Conservation (phyloP, 2,888 invertebrate genomes). For the Loripinus fragilis region DNA sequence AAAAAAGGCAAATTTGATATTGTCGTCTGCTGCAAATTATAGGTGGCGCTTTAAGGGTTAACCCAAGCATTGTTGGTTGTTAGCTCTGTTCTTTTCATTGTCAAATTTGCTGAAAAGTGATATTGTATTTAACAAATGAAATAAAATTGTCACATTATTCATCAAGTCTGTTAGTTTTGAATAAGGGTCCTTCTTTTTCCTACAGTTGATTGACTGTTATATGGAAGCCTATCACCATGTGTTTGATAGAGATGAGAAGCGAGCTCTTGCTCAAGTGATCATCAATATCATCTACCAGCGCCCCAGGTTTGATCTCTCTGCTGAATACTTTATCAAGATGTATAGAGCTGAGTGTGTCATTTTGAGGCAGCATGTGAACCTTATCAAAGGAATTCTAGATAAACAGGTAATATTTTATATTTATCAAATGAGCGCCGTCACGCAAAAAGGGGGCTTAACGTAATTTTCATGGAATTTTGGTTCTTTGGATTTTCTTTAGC, state of each 20-base stretch:
- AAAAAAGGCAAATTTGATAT: no score
- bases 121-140: no score
- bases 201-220: conserved; percentile 82
- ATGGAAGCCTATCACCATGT: conserved; percentile 83
- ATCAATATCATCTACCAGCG: conserved; percentile 79
- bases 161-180: not conserved
- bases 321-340: conserved; percentile 79
- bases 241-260: conserved; percentile 81
- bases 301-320: conserved; percentile 79
- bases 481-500: no score
- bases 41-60: no score
- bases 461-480: no score
- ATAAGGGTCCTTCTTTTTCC: conserved; percentile 8
- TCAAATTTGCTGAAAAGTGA: no score
- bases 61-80: no score
- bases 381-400: conserved; percentile 81
- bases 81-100: no score
- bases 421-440: no score
- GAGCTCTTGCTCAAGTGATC: conserved; percentile 80
- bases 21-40: no score
- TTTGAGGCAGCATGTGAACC: conserved; percentile 74
- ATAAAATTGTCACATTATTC: no score
- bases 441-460: no score
- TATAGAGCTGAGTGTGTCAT: conserved; percentile 81
- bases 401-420: conserved; percentile 71